Evolutionary conservation across 2,797 vertebrate genomes (phyloP).

Genomic region (Urocyon cinereoargenteus): DNA sequence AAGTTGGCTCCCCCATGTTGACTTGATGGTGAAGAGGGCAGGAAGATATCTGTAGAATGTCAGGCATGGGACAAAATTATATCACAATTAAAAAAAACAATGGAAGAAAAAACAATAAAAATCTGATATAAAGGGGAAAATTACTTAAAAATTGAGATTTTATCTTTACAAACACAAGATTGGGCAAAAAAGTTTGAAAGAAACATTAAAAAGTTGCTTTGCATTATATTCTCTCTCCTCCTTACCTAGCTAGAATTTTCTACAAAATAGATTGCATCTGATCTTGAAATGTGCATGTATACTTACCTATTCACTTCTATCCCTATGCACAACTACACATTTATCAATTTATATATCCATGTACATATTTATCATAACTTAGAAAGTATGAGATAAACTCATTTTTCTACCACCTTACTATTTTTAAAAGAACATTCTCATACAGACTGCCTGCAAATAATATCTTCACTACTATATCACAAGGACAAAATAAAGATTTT

Average conservation of each 20-base stretch:
- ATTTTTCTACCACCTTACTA: neutral
- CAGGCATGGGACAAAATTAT: constrained; percentile 15
- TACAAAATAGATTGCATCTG: neutral
- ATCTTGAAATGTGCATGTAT: neutral
- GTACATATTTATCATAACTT: neutral
- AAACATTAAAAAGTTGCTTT: neutral
- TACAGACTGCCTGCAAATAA: constrained; percentile 8
- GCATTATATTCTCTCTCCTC: neutral
- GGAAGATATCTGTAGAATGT: neutral
- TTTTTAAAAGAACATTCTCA: neutral
- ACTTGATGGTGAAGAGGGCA: constrained; percentile 28
- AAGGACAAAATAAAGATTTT: constrained; percentile 3
- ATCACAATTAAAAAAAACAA: neutral
- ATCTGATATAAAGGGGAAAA: neutral
- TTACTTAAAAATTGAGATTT: neutral
- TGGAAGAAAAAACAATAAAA: neutral
- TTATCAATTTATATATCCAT: neutral
- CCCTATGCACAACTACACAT: neutral
- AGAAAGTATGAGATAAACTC: neutral
- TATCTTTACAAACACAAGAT: neutral
- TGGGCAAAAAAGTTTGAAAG: neutral
- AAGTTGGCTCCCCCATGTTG: neutral
- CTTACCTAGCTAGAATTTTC: neutral
- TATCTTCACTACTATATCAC: neutral
- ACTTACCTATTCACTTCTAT: neutral